A percentile compares a stretch with the other conserved stretches of the same genome.
These are phyloP conservation scores for Clistopyga incitator DNA, from an alignment of 2,888 invertebrate genomes.

Conservation along the genomic window DNA sequence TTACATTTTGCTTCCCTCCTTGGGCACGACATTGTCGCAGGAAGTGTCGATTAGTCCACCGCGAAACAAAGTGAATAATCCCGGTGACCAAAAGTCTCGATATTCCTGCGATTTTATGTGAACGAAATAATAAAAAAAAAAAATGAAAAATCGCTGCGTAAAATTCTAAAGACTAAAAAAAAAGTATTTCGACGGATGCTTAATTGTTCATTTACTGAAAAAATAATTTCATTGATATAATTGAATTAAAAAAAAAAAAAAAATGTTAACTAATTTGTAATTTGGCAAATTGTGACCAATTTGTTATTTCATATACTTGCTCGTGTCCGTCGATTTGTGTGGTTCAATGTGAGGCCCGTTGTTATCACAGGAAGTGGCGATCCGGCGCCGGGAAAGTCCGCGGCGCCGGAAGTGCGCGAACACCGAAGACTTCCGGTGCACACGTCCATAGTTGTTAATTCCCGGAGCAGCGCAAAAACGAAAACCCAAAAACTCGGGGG, in stretches of 20 bases:
- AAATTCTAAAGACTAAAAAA: too few species aligned
- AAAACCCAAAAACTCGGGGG: neutral
- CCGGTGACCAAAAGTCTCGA: neutral
- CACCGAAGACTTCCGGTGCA: conserved; percentile 5
- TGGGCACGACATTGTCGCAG: conserved; percentile 38
- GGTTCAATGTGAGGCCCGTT: neutral
- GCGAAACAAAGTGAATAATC: conserved; percentile 16
- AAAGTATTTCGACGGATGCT: too few species aligned
- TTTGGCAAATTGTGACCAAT: too few species aligned
- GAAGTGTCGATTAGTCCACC: conserved; percentile 6
- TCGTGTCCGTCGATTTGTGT: neutral
- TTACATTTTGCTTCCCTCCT: conserved; percentile 46
- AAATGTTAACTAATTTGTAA: neutral
- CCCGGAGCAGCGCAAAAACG: neutral
- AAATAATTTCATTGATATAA: too few species aligned
- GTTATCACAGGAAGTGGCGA: conserved; percentile 36
- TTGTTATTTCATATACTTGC: neutral
- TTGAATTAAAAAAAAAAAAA: neutral
- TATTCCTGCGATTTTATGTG: neutral
- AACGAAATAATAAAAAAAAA: neutral
- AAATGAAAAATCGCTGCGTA: neutral
- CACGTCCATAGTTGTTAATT: neutral
- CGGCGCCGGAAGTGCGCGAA: conserved; percentile 13
- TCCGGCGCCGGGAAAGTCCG: neutral
- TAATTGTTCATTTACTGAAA: too few species aligned